These are phyloP conservation scores for Drosophila ambigua DNA, from an alignment of 1,140 invertebrate species.

Conservation along the genomic window DNA sequence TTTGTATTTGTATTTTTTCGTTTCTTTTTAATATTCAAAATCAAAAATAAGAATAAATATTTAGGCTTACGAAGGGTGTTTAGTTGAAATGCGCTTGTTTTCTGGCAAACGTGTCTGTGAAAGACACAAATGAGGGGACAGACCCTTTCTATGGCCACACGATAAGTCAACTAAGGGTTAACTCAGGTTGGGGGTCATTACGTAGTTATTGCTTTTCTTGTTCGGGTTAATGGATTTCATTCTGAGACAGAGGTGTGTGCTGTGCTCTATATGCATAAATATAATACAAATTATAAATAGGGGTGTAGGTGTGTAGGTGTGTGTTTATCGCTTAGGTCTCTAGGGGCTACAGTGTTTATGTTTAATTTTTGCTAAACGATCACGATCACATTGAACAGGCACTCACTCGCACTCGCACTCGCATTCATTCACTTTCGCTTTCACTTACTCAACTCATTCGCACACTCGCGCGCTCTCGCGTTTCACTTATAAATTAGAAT, in stretches of 20 bases:
- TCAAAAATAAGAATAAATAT: constrained; percentile 60
- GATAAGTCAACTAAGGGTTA: constrained; percentile 42
- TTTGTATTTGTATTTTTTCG: constrained; percentile 49
- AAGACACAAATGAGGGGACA: constrained; percentile 43
- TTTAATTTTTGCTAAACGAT: constrained; percentile 81
- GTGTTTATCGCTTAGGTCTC: constrained; percentile 42
- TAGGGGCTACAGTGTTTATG: constrained; percentile 74
- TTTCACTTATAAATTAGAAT: constrained; percentile 67
- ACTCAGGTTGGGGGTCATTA: constrained; percentile 53
- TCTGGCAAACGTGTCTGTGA: constrained; percentile 41
- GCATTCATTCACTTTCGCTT: constrained; percentile 11
- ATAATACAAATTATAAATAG: constrained; percentile 70
- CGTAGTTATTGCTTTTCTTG: constrained; percentile 62
- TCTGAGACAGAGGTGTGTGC: constrained; percentile 45
- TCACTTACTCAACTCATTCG: constrained; percentile 30
- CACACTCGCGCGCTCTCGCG: constrained; percentile 27
- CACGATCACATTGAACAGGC: constrained; percentile 76
- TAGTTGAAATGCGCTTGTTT: constrained; percentile 45
- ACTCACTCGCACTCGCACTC: constrained; percentile 33
- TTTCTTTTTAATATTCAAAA: constrained; percentile 51
- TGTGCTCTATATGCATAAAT: constrained; percentile 53
- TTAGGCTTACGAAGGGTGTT: constrained; percentile 29
- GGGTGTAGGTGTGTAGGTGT: constrained; percentile 31
- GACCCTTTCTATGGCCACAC: constrained; percentile 47
- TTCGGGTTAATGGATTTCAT: constrained; percentile 28